Conservation (phyloP, 2,888 invertebrate genomes). For the Tachina fera region DNA sequence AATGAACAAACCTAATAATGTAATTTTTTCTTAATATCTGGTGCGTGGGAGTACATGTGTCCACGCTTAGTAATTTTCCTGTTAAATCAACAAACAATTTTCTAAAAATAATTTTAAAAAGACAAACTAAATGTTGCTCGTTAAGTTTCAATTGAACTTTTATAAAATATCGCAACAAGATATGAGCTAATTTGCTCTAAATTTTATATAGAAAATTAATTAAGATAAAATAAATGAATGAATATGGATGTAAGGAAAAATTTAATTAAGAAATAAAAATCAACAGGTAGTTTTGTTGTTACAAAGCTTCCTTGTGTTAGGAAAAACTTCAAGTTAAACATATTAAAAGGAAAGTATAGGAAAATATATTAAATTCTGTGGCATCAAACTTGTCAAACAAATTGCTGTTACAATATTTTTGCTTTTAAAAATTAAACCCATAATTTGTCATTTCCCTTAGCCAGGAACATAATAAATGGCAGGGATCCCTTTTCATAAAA, state of each 20-base stretch:
- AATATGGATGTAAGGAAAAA: background rate
- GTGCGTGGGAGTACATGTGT: background rate
- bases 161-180: background rate
- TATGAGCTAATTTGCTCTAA: background rate
- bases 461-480: conserved; percentile 1
- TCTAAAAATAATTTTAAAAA: background rate
- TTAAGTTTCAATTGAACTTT: conserved; percentile 16
- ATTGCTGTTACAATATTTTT: background rate
- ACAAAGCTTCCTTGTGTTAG: background rate
- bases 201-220: conserved; percentile 11
- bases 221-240: background rate
- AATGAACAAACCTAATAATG: too few species aligned
- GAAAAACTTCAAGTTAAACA: background rate
- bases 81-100: conserved; percentile 2
- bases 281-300: background rate
- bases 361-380: background rate
- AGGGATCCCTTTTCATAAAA: background rate
- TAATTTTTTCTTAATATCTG: background rate
- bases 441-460: conserved; percentile 37
- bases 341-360: too few species aligned
- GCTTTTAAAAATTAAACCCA: conserved; percentile 1
- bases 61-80: background rate
- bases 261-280: conserved; percentile 1
- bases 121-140: background rate
- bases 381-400: background rate